A percentile compares a stretch with the other conserved stretches of the same genome.
Evolutionary conservation across 2,888 invertebrate genomes (phyloP).

Genomic region (Mantis religiosa): DNA sequence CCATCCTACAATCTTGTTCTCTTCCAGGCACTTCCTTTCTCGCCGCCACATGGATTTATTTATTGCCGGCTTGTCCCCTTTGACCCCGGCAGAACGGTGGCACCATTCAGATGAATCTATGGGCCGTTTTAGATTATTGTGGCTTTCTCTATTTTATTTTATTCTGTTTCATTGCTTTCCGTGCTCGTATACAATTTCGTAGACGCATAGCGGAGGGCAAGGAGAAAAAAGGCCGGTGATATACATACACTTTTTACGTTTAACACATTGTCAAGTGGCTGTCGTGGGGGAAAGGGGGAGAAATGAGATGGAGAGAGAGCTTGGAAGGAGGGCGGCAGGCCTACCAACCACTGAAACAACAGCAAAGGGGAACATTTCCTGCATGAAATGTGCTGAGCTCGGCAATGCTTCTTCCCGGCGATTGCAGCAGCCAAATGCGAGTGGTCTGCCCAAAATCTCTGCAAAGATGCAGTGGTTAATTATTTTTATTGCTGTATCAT

Average conservation of each 20-base stretch:
- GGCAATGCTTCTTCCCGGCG: neutral
- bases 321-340: neutral
- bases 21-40: constrained; percentile 8
- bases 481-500: neutral
- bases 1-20: constrained; percentile 9
- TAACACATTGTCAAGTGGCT: constrained; percentile 4
- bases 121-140: constrained; percentile 29
- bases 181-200: constrained; percentile 11
- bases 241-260: constrained; percentile 7
- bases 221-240: neutral
- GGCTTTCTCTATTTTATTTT: constrained; percentile 23
- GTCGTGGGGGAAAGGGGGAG: neutral
- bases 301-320: neutral
- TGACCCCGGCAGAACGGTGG: constrained; percentile 26
- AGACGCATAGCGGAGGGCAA: neutral
- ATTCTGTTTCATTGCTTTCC: constrained; percentile 4
- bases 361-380: neutral
- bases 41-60: constrained; percentile 22
- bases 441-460: neutral
- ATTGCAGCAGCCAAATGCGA: neutral
- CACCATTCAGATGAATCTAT: constrained; percentile 29
- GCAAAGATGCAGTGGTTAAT: neutral
- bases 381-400: neutral
- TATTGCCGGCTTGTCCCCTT: constrained; percentile 25
- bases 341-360: neutral